Conservation (phyloP, 1,140 invertebrate genomes). For the Pemphigus obesinymphae region DNA sequence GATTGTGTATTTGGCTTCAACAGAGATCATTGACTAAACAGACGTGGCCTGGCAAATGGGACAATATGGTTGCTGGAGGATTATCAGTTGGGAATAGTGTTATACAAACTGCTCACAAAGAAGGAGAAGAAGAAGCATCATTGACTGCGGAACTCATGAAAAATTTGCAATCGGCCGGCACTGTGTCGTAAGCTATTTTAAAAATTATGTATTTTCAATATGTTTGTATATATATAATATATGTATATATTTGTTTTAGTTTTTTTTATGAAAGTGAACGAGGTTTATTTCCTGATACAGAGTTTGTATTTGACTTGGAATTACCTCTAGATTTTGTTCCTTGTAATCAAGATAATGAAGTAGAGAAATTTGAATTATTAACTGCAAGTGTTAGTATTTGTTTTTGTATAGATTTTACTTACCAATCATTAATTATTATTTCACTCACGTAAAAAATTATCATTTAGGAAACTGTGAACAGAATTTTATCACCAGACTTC, state of each 20-base stretch:
- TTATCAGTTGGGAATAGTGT: slow-evolving; percentile 81
- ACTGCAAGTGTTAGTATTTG: slow-evolving; percentile 65
- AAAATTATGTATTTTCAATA: not conserved
- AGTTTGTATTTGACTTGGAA: slow-evolving; percentile 92
- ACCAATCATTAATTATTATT: slow-evolving; percentile 19
- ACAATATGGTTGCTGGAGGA: slow-evolving; percentile 92
- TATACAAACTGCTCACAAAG: slow-evolving; percentile 83
- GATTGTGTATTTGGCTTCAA: slow-evolving; percentile 88
- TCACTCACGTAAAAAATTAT: not conserved
- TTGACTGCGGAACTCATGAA: slow-evolving; percentile 68
- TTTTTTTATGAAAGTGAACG: slow-evolving; percentile 88
- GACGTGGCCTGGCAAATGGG: slow-evolving; percentile 91
- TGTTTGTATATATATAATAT: not conserved
- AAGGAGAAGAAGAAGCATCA: slow-evolving; percentile 89
- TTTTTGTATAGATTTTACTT: slow-evolving; percentile 22
- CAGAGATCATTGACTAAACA: slow-evolving; percentile 84
- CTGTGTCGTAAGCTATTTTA: slow-evolving; percentile 74
- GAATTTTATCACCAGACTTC: slow-evolving; percentile 75
- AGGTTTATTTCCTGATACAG: slow-evolving; percentile 87
- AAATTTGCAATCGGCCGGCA: slow-evolving; percentile 72
- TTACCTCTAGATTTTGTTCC: slow-evolving; percentile 83
- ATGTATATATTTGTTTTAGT: slow-evolving; percentile 55
- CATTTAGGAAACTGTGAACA: slow-evolving; percentile 59
- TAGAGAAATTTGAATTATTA: slow-evolving; percentile 80
- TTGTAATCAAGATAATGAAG: slow-evolving; percentile 86